Base-by-base conservation (phyloP, 1,140 invertebrate genomes). In the Bombus cullumanus region DNA sequence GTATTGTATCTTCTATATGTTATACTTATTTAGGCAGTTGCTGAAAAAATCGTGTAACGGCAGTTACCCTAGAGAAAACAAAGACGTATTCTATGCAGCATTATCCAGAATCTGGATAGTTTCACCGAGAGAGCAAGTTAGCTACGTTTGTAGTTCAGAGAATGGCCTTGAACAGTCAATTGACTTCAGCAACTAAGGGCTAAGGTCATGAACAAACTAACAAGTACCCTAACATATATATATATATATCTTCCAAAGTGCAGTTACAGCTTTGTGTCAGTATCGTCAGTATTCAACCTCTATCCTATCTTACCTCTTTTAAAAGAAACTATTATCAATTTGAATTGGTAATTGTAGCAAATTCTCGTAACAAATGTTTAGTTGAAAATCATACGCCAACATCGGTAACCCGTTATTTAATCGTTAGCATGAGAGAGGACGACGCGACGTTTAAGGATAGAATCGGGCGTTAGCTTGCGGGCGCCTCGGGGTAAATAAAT, bases 401-500 rank as follows among this genome's bases (percentile, higher is more conserved):
- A 25, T 22, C 10, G 34, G 69, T 5, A n/a, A 41, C 6, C 18
- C 47, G 47, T 53, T 53, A 22, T 81, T 62, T 25, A 34, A 59
- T n/a, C 47, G 47, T 22, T 8, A 34, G 8, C 25, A 28, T 22
- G 25, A 39, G 28, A n/a, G 31, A 43, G 12, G n/a, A 43, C 1
- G 15, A 43, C 22, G 22, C 6, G 18, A 39, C 47, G 18, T 28
- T n/a, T 9, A 28, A 22, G 31, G 39, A 59, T 47, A 15, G 59
- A 64, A 47, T n/a, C 41, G 53, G 10, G 22, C 13, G 28, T 62
- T 43, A 28, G n/a, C 25, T 34, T 25, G 25, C 39, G 53, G 34
- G 9, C 1, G 2, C 25, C 25, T 22, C 39, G 39, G 10, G 31
- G 43, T 59, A 59, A 85, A 85, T 80, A 64, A 85, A 80, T 73